Conservation (phyloP, 1,140 invertebrate genomes). For the Triops longicaudatus region DNA sequence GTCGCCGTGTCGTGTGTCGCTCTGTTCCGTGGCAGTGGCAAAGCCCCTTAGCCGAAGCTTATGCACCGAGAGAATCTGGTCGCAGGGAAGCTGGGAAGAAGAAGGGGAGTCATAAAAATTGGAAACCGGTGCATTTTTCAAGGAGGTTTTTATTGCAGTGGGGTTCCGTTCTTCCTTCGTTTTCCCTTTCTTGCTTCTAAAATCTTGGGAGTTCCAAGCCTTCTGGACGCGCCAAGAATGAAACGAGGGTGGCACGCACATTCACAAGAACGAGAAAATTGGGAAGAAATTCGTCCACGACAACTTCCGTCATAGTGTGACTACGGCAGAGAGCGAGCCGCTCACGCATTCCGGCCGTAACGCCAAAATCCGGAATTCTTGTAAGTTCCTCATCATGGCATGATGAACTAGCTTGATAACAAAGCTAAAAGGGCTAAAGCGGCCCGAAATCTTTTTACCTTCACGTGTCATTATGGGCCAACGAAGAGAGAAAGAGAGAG, state of each 20-base stretch:
- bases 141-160: not conserved
- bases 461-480: not conserved
- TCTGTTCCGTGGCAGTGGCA: not conserved
- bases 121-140: constrained; percentile 14
- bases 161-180: not conserved
- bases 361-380: not conserved
- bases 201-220: not conserved
- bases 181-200: not conserved
- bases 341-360: not conserved
- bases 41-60: not conserved
- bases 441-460: not conserved
- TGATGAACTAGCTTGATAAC: not conserved
- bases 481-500: not conserved
- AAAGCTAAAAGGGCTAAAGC: not conserved
- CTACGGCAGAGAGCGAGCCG: not conserved
- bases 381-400: not conserved
- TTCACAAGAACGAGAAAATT: not conserved
- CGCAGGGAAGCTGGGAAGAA: no score
- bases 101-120: constrained; percentile 2
- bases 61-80: not conserved
- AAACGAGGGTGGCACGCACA: not conserved
- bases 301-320: not conserved
- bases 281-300: not conserved
- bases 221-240: not conserved
- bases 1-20: constrained; percentile 9